Evolutionary conservation across 1,140 invertebrate species (phyloP).

Genomic region (Hylyphantes graminicola): DNA sequence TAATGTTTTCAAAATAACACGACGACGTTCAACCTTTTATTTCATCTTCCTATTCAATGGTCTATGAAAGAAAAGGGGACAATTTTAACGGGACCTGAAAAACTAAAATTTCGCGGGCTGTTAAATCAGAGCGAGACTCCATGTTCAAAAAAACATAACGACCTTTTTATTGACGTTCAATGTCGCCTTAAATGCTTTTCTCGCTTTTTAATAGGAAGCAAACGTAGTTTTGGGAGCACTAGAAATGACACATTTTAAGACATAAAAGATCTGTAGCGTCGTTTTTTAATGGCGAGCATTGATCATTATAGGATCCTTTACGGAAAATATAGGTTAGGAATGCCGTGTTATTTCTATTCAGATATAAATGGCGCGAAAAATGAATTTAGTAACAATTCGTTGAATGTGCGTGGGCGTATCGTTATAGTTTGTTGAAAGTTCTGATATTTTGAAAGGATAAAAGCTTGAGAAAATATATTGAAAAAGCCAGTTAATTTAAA

Average conservation of each 20-base stretch:
- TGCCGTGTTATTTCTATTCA: too few species aligned
- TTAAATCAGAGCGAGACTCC: slow-evolving; percentile 13
- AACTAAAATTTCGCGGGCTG: slow-evolving; percentile 38
- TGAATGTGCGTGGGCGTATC: too few species aligned
- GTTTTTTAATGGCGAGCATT: slow-evolving; percentile 2
- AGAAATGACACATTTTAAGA: slow-evolving; percentile 2
- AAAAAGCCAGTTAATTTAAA: too few species aligned
- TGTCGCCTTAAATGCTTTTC: slow-evolving; percentile 25
- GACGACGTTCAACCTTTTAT: neutral
- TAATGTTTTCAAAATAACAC: neutral
- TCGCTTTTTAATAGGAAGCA: slow-evolving; percentile 30
- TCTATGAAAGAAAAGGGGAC: slow-evolving; percentile 39
- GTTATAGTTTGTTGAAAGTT: too few species aligned
- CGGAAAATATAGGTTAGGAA: too few species aligned
- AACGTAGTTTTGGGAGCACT: neutral
- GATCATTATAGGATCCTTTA: slow-evolving; percentile 10
- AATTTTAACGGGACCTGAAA: slow-evolving; percentile 38
- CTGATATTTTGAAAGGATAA: too few species aligned
- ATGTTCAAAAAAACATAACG: slow-evolving; percentile 43
- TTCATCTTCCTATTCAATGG: slow-evolving; percentile 15
- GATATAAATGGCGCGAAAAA: too few species aligned
- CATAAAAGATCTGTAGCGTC: slow-evolving; percentile 8
- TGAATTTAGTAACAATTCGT: too few species aligned
- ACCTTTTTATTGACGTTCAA: slow-evolving; percentile 26
- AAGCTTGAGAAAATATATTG: too few species aligned